Evolutionary conservation across 2,888 invertebrate genomes (phyloP).

Genomic region (Synanthedon formicaeformis): DNA sequence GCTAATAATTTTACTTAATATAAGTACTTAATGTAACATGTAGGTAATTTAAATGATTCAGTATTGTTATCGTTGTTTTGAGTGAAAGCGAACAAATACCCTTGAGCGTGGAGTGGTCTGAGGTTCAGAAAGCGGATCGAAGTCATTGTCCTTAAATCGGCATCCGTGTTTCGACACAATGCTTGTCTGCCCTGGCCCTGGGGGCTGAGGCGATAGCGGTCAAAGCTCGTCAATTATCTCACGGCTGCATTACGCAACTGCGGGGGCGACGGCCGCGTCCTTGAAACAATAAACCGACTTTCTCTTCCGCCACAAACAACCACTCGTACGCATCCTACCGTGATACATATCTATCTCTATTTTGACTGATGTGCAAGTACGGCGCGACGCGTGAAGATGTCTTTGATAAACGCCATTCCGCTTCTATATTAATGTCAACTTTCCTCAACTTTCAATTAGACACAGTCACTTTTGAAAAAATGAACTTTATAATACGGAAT

Average conservation of each 20-base stretch:
- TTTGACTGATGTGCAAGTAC: conserved; percentile 1
- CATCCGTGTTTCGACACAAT: conserved; percentile 42
- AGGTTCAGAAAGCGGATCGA: conserved; percentile 19
- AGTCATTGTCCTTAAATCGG: conserved; percentile 54
- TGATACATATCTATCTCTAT: conserved; percentile 1
- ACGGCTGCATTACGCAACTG: conserved; percentile 33
- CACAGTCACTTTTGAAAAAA: background rate
- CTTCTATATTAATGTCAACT: background rate
- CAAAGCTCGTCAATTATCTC: conserved; percentile 31
- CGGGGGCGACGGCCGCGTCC: conserved; percentile 61
- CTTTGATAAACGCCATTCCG: conserved; percentile 15
- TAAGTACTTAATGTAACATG: too few species aligned
- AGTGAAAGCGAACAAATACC: conserved; percentile 30
- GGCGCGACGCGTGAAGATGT: conserved; percentile 20
- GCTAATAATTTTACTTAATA: too few species aligned
- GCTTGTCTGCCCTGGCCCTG: conserved; percentile 1
- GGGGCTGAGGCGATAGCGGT: background rate
- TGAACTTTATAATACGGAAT: background rate
- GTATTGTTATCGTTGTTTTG: conserved; percentile 4
- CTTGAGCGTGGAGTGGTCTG: conserved; percentile 17
- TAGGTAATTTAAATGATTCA: background rate
- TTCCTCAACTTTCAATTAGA: background rate
- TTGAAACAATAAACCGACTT: conserved; percentile 53
- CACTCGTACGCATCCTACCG: conserved; percentile 8
- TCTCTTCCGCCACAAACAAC: conserved; percentile 38